Base-by-base conservation (phyloP, 2,888 invertebrate genomes). In the Eupelmus urozonus region DNA sequence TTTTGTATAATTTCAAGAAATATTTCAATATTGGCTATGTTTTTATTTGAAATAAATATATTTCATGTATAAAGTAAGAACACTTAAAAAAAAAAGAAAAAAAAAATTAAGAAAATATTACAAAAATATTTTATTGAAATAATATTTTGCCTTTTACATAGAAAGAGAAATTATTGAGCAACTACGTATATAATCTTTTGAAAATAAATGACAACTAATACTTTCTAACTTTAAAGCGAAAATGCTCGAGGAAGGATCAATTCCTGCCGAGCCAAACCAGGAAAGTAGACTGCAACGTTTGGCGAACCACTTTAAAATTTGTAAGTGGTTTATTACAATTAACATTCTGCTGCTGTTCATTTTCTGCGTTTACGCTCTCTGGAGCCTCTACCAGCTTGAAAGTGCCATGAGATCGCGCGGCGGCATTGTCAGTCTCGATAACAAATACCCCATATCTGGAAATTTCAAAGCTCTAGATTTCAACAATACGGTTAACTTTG, bases 351-450 rank as follows among this genome's bases (percentile, higher is more conserved):
- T 76, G 11, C 25, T 80, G 5, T 16, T 80, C 1, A 45, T 70
- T 2, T 73, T 76, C 25, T 76, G 72, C 13, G n/a, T 65, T 13
- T 80, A 67, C 59, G 73, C 77, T 18, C 20, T 80, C 11, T 76
- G 62, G 51, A 72, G 66, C n/a, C 49, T 80, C 18, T 74, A 80
- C 25, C 53, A 69, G 27, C 59, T 79, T 1, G 63, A 71, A 16
- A 67, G 18, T 2, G 76, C 63, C 16, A 57, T 73, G 62, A 20
- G 34, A 20, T 63, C 76, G 0, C 40, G 59, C 7, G 69, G 67
- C 25, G 42, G 18, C 16, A 25, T 51, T 0, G 27, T 57, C 1
- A 40, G 20, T 3, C 2, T 7, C 20, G 7, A 42, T 3, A 40
- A 45, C 7, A 40, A 18, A 18, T 67, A 55, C 23, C 51, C 40